These are phyloP conservation scores for Gryllus longicercus DNA, from an alignment of 2,888 invertebrate genomes.

Conservation along the genomic window DNA sequence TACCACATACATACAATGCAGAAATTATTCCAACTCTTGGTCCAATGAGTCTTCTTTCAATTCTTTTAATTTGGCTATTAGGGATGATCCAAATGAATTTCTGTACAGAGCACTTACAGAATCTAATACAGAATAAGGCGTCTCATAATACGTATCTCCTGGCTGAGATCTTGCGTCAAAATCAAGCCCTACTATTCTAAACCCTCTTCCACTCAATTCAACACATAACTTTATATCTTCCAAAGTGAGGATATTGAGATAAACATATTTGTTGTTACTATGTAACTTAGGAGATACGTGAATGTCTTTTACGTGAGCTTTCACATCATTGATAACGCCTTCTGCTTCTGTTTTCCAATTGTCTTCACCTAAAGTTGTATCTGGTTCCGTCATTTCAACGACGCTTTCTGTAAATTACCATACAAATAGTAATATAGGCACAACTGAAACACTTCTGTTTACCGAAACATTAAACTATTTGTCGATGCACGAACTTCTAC, in stretches of 20 bases:
- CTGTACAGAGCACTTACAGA: not conserved
- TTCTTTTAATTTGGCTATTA: constrained; percentile 17
- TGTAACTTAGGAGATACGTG: not conserved
- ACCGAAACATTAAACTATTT: too few species aligned
- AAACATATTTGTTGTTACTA: not conserved
- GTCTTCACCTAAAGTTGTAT: not conserved
- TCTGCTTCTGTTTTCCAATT: constrained; percentile 21
- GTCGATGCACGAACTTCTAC: too few species aligned
- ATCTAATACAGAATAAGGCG: constrained; percentile 18
- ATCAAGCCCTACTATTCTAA: constrained; percentile 17
- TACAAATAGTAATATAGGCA: too few species aligned
- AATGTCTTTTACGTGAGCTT: constrained; percentile 22
- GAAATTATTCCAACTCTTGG: not conserved
- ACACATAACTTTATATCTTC: constrained; percentile 19
- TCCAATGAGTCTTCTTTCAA: not conserved
- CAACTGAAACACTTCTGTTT: too few species aligned
- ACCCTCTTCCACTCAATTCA: not conserved
- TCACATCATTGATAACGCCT: constrained; percentile 20
- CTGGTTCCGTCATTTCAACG: not conserved
- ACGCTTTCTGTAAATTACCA: too few species aligned
- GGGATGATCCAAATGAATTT: not conserved
- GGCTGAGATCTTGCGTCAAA: constrained; percentile 10
- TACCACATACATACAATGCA: too few species aligned
- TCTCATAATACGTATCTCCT: not conserved
- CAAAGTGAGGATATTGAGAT: not conserved